Base-by-base conservation (phyloP, 2,888 invertebrate genomes). In the Encarsia formosa region DNA sequence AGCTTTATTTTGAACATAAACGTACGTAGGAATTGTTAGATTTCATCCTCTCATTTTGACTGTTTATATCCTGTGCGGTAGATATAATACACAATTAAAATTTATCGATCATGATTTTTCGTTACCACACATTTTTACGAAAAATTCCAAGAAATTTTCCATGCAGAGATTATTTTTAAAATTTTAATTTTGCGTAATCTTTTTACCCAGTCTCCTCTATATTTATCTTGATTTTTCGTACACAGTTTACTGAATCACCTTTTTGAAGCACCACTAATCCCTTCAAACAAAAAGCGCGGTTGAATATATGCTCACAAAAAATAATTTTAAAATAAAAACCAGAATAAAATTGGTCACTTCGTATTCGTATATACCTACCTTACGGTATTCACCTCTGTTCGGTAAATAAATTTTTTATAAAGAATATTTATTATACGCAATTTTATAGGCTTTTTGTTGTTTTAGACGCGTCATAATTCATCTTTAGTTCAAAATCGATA, bases 121-220 rank as follows among this genome's bases (percentile, higher is more conserved):
- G 8, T 16, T 8, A 26, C 6, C 6, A 26, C 6, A 26, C 26
- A 26, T 6, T 37, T 37, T 37, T 37, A 3, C 15, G 37, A 18
- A 13, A 13, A 11, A 19, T 18, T 18, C 29, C 18, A 20, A 24
- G 26, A 43, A 19, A 18, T 42, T 47, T 47, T 52, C 39, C 19
- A 2, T 11, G 11, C 4, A 18, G 22, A 31, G 19, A 31, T n/a
- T n/a, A n/a, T 49, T 54, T 54, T 50, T 29, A 4, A 48, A 19
- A 35, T 51, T 48, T 47, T 40, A 41, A 47, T 49, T 49, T 52
- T 55, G 37, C 55, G 47, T 55, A 49, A 55, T 41, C 51, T 55
- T 52, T 52, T 41, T 16, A 15, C 39, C 46, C 49, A 52, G 54
- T 53, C 50, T 53, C 48, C 45, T 51, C 51, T 57, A 48, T 40